These are phyloP conservation scores for Picathartes gymnocephalus DNA, from an alignment of 2,113 vertebrate species.

Conservation along the genomic window DNA sequence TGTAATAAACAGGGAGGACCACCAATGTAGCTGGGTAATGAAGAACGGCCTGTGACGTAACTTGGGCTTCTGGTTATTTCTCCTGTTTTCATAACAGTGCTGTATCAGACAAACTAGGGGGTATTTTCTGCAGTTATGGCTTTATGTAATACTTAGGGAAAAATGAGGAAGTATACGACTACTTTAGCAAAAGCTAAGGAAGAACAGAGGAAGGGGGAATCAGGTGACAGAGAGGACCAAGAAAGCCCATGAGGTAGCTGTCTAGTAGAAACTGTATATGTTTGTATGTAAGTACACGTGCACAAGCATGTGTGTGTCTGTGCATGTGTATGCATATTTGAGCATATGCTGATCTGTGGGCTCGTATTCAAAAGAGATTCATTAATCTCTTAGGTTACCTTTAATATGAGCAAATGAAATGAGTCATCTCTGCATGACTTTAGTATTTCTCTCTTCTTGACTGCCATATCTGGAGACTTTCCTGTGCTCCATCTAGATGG, in stretches of 20 bases:
- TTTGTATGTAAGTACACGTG: background rate
- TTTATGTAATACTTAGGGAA: background rate
- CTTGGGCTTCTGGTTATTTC: background rate
- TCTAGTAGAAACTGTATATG: background rate
- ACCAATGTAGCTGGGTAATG: background rate
- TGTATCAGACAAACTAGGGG: background rate
- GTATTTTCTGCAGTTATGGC: background rate
- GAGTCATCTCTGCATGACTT: background rate
- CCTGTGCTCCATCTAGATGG: background rate
- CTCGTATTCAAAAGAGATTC: background rate
- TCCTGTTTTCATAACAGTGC: background rate
- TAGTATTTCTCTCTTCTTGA: background rate
- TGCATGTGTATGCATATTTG: background rate
- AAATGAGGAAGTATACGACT: background rate
- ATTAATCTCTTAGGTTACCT: background rate
- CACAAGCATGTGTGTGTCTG: background rate
- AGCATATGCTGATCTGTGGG: background rate
- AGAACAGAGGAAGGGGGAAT: background rate
- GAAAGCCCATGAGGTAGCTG: background rate
- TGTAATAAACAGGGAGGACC: background rate
- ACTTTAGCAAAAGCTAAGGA: background rate
- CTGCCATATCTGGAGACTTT: background rate
- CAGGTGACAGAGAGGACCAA: background rate
- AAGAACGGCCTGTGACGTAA: background rate
- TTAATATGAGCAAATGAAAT: background rate